Evolutionary conservation across 2,797 vertebrate species (phyloP), one percentile per base, ranked within the genome.

Genomic region (Labeo calbasu): DNA sequence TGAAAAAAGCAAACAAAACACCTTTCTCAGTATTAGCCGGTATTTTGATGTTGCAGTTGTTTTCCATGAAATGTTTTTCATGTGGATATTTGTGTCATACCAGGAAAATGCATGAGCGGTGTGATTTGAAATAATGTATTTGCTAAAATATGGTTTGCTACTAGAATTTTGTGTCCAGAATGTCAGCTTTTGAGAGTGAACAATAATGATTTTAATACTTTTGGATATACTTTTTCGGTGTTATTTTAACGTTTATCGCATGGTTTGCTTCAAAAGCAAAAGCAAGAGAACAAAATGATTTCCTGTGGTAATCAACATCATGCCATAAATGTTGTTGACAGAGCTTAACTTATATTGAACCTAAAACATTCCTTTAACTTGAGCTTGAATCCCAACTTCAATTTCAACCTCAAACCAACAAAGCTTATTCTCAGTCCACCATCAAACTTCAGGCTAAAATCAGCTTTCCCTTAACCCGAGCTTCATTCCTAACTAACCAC

Each of bases 11-110:
- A 75, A 25, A 7, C 7, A 50, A 15, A 25, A 57, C 25, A 76
- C 19, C 13, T 79, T 68, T 68, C 40, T 78, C 25, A 50, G 43
- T n/a, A 78, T 63, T 50, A 50, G 25, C 68, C 66, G 19, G 66
- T 36, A 36, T 59, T 48, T 15, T 23, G 23, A 19, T 57, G 11
- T 23, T 57, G 13, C 2, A 2, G 9, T 43, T 43, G 40, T 13
- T 80, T 80, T 80, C 48, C 0, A 4, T 55, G 21, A 83, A 82
- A 65, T 82, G 59, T 75, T 76, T 83, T 83, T 76, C 12, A 21
- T 48, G 21, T 53, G 28, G 48, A 53, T 61, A 8, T 46, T 71
- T 66, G 28, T 69, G 48, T 69, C 61, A 21, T 83, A 76, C 81
- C 61, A 66, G 32, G 25, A 55, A 68, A 55, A 28, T 40, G 32